These are phyloP conservation scores for Saimiri boliviensis DNA, from an alignment of 2,113 vertebrate genomes.

Conservation along the genomic window DNA sequence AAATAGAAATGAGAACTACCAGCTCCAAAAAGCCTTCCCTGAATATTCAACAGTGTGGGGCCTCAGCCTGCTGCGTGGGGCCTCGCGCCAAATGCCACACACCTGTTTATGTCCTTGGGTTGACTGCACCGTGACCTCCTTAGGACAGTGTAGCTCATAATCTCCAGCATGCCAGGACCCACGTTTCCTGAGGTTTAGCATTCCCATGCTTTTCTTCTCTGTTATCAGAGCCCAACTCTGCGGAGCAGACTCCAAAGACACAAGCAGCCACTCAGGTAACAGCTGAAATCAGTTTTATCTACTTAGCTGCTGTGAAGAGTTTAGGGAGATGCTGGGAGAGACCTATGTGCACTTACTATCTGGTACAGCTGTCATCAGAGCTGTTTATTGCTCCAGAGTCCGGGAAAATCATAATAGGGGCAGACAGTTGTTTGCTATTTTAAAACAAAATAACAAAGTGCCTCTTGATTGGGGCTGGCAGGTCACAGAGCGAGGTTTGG, in stretches of 20 bases:
- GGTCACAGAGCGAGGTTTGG: not conserved
- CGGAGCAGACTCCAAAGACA: not conserved
- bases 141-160: not conserved
- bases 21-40: not conserved
- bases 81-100: not conserved
- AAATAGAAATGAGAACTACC: not conserved
- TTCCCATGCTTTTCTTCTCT: not conserved
- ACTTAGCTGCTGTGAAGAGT: conserved; percentile 43
- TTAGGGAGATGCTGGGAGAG: conserved; percentile 28
- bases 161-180: not conserved
- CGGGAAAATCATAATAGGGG: conserved; percentile 31
- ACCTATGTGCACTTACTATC: not conserved
- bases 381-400: not conserved
- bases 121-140: not conserved
- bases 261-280: not conserved
- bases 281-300: conserved; percentile 44
- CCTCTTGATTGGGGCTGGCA: not conserved
- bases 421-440: conserved; percentile 51
- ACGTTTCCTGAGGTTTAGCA: not conserved
- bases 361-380: not conserved
- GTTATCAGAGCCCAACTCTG: not conserved
- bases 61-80: not conserved
- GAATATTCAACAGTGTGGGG: not conserved
- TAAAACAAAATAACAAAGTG: conserved; percentile 50
- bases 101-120: not conserved